A percentile compares a stretch with the other conserved stretches of the same genome.
These are phyloP conservation scores for Pseudachorutes palmiensis DNA, from an alignment of 1,140 invertebrate genomes.

Conservation along the genomic window DNA sequence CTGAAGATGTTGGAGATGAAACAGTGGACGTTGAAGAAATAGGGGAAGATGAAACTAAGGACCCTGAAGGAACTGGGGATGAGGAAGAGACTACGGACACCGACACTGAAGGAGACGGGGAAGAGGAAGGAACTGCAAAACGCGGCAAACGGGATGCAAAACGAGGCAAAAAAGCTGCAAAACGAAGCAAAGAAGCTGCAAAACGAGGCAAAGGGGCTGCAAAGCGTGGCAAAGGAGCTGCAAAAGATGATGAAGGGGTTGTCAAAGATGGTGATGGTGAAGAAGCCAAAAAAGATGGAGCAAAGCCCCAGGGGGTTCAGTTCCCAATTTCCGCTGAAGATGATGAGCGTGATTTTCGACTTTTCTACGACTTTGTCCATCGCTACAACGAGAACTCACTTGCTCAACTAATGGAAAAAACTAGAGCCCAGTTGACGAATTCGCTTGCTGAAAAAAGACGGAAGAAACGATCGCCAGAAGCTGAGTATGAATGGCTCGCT, in stretches of 20 bases:
- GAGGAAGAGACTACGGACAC: background rate
- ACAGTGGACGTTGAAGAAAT: background rate
- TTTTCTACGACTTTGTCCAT: too few species aligned
- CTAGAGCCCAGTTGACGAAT: too few species aligned
- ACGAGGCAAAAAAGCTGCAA: too few species aligned
- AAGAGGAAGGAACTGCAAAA: background rate
- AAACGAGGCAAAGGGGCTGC: background rate
- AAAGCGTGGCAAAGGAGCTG: background rate
- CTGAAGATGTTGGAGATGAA: background rate
- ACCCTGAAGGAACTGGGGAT: background rate
- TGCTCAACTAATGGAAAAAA: too few species aligned
- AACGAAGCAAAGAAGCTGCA: background rate
- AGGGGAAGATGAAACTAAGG: background rate
- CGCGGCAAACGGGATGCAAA: background rate
- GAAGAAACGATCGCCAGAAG: too few species aligned
- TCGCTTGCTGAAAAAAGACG: too few species aligned
- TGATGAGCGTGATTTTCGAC: too few species aligned
- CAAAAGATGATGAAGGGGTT: background rate
- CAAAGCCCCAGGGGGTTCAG: too few species aligned
- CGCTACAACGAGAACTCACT: too few species aligned
- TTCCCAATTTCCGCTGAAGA: too few species aligned
- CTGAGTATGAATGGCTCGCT: too few species aligned
- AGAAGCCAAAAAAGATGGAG: background rate
- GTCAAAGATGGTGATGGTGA: too few species aligned
- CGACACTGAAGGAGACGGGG: background rate